A percentile compares a stretch with the other conserved stretches of the same genome.
Conservation (phyloP, 2,113 vertebrate species). For the Saccopteryx leptura region DNA sequence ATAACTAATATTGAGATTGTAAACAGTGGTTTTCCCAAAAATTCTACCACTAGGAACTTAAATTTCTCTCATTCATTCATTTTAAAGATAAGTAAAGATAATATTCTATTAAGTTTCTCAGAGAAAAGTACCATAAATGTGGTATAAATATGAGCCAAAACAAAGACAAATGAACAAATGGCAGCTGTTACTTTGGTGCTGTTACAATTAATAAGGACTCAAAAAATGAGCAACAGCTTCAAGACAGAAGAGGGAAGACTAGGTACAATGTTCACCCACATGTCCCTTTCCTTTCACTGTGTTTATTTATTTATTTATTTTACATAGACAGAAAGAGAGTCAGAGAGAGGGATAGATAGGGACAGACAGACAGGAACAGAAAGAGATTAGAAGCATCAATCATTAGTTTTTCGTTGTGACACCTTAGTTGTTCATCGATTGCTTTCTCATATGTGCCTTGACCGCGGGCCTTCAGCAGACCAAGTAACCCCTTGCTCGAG, state of each 20-base stretch:
- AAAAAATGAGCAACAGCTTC: background rate
- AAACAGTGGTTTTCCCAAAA: background rate
- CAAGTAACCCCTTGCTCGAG: too few relatives aligned
- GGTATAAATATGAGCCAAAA: background rate
- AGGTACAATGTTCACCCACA: background rate
- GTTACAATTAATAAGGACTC: background rate
- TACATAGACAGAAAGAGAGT: too few relatives aligned
- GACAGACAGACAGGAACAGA: too few relatives aligned
- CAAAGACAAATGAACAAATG: background rate
- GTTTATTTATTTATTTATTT: background rate
- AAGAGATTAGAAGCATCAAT: too few relatives aligned
- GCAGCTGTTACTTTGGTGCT: background rate
- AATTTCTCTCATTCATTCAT: constrained; percentile 25
- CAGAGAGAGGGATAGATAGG: too few relatives aligned
- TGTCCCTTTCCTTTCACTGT: background rate
- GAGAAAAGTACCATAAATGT: background rate
- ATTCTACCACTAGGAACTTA: background rate
- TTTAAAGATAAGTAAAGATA: background rate
- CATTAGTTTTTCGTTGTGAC: too few relatives aligned
- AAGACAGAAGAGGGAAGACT: background rate
- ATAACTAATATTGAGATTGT: background rate
- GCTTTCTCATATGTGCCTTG: too few relatives aligned
- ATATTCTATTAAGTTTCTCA: constrained; percentile 25
- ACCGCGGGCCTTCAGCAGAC: too few relatives aligned
- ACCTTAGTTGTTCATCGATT: too few relatives aligned